These are phyloP conservation scores for Dolichomitus sp. DNA, from an alignment of 2,888 invertebrate genomes.

Conservation along the genomic window DNA sequence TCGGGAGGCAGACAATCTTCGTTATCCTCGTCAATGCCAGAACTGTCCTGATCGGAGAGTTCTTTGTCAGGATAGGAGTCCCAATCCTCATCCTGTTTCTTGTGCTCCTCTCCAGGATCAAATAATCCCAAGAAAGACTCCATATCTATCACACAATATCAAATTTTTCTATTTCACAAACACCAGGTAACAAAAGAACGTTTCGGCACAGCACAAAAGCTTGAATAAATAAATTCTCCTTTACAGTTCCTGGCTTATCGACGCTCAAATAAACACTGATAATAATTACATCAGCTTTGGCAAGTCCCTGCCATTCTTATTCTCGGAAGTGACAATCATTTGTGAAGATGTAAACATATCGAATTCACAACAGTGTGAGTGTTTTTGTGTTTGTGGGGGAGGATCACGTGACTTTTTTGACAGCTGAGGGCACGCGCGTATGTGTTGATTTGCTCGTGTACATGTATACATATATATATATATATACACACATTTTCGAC, in stretches of 20 bases:
- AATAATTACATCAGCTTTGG: constrained; percentile 58
- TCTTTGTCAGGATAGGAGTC: constrained; percentile 86
- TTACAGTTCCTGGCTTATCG: not conserved
- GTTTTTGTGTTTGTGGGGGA: not conserved
- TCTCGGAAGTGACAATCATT: constrained; percentile 50
- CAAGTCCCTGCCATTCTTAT: constrained; percentile 19
- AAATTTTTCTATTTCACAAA: not conserved
- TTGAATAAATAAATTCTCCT: not conserved
- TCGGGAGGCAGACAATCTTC: constrained; percentile 93
- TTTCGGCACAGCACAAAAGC: not conserved
- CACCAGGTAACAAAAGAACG: not conserved
- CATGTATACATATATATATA: not conserved
- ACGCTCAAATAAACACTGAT: constrained; percentile 32
- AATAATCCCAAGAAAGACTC: constrained; percentile 94
- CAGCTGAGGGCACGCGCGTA: constrained; percentile 18
- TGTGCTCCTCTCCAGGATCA: constrained; percentile 88
- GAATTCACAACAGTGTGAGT: constrained; percentile 1
- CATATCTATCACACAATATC: constrained; percentile 87
- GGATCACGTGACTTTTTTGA: constrained; percentile 57
- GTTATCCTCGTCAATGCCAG: constrained; percentile 86
- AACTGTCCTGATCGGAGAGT: constrained; percentile 85
- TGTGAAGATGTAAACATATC: constrained; percentile 50
- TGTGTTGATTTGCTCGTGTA: not conserved
- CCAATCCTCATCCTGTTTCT: constrained; percentile 87
- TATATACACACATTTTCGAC: too few species aligned